A percentile compares a stretch with the other conserved stretches of the same genome.
phyloP scores from a whole-genome alignment of 2,113 vertebrate genomes.

The Lasiurus borealis region DNA sequence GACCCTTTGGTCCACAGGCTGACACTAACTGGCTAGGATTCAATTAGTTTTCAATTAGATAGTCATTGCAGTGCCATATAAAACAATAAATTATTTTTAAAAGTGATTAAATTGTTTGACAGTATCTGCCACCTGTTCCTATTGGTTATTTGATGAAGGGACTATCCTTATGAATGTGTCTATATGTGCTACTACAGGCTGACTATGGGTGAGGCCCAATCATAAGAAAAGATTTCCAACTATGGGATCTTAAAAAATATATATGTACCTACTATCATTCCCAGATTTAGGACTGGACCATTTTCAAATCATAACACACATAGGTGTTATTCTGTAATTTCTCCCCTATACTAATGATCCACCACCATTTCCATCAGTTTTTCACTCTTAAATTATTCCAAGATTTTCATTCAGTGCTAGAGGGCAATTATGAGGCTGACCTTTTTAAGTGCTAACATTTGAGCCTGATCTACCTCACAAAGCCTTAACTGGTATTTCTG shows the following conservation, averaged over 20 bases:
- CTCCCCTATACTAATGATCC: background rate
- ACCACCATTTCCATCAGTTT: background rate
- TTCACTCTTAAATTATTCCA: background rate
- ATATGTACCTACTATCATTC: background rate
- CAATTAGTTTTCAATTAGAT: background rate
- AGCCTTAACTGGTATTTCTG: background rate
- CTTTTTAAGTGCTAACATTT: background rate
- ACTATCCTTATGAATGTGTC: background rate
- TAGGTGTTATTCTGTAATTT: background rate
- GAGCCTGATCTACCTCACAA: background rate
- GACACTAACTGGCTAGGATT: no score
- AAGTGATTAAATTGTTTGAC: conserved; percentile 19
- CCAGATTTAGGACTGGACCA: background rate
- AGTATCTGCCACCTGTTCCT: background rate
- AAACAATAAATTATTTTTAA: background rate
- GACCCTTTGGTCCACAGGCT: no score
- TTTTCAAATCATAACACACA: background rate
- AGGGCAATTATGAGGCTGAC: background rate
- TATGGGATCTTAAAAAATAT: background rate
- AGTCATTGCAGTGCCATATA: background rate
- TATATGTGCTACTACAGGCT: background rate
- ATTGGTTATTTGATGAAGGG: background rate
- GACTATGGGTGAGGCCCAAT: background rate
- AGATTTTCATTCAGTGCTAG: background rate
- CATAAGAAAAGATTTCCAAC: background rate